Conservation (phyloP, 2,113 vertebrate species). For the Zeus faber region DNA sequence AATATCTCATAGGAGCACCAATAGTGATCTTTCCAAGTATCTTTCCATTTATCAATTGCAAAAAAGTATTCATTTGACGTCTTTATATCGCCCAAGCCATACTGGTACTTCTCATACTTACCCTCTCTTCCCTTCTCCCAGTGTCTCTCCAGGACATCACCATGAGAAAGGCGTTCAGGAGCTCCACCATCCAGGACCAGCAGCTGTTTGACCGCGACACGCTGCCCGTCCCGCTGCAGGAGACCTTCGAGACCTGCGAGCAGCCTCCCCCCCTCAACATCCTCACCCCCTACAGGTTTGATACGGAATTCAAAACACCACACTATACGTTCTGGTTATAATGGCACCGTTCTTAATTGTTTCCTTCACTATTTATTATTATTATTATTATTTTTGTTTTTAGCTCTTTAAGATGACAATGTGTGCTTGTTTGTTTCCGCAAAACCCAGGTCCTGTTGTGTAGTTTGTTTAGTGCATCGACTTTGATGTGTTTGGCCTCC, state of each 20-base stretch:
- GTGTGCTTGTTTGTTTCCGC: no score
- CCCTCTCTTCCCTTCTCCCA: constrained; percentile 44
- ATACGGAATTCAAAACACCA: background rate
- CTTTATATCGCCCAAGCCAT: no score
- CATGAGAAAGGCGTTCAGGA: constrained; percentile 98
- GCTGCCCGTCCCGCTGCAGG: constrained; percentile 91
- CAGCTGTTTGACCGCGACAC: constrained; percentile 94
- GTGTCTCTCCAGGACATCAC: constrained; percentile 98
- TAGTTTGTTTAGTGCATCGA: constrained; percentile 3
- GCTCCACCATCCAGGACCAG: constrained; percentile 95
- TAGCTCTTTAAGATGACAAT: no score
- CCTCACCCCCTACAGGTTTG: constrained; percentile 94
- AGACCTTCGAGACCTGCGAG: constrained; percentile 91
- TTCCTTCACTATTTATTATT: no score
- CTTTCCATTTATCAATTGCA: no score
- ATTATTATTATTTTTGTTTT: background rate
- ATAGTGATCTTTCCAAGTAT: no score
- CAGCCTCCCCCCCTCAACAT: constrained; percentile 96
- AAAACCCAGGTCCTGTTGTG: background rate
- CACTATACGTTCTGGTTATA: no score
- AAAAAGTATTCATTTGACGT: no score
- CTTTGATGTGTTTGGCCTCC: background rate
- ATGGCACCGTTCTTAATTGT: no score
- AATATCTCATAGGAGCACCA: no score
- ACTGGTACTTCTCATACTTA: background rate